Evolutionary conservation across 2,113 vertebrate genomes (phyloP).

Genomic region (Zeus faber): DNA sequence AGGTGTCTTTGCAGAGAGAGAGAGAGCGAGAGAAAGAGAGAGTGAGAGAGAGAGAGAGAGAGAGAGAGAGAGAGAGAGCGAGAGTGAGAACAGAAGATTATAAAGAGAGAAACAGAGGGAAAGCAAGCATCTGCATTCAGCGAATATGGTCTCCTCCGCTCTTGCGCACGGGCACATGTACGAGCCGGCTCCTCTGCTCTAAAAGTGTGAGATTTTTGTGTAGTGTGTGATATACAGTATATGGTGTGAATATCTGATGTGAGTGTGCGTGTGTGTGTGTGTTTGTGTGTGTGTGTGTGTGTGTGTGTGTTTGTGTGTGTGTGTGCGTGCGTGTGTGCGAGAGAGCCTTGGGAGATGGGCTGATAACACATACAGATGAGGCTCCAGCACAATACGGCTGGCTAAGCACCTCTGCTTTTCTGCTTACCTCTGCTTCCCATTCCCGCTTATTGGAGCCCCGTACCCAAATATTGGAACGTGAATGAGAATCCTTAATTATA

Average conservation of each 20-base stretch:
- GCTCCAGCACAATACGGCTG: constrained; percentile 63
- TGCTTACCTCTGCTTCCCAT: constrained; percentile 71
- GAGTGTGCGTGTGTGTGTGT: not conserved
- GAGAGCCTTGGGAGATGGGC: constrained; percentile 64
- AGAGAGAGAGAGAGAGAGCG: too few relatives aligned
- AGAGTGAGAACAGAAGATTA: constrained; percentile 23
- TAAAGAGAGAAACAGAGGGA: constrained; percentile 23
- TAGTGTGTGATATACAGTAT: not conserved
- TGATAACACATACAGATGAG: constrained; percentile 78
- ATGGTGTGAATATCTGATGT: not conserved
- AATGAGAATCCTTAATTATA: constrained; percentile 67
- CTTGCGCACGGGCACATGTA: too few relatives aligned
- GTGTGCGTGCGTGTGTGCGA: constrained; percentile 17
- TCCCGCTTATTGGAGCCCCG: constrained; percentile 42
- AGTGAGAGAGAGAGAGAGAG: not conserved
- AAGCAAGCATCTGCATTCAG: constrained; percentile 54
- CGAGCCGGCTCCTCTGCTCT: too few relatives aligned
- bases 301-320: constrained; percentile 16
- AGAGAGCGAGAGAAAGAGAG: too few relatives aligned
- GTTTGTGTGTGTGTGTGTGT: not conserved
- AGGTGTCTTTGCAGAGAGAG: constrained; percentile 28
- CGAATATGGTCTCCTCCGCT: constrained; percentile 30
- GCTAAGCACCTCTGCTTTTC: constrained; percentile 78
- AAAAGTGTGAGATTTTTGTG: not conserved
- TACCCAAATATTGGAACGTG: constrained; percentile 56